Evolutionary conservation across 2,113 vertebrate species (phyloP).

Genomic region (Acrocephalus kingi): DNA sequence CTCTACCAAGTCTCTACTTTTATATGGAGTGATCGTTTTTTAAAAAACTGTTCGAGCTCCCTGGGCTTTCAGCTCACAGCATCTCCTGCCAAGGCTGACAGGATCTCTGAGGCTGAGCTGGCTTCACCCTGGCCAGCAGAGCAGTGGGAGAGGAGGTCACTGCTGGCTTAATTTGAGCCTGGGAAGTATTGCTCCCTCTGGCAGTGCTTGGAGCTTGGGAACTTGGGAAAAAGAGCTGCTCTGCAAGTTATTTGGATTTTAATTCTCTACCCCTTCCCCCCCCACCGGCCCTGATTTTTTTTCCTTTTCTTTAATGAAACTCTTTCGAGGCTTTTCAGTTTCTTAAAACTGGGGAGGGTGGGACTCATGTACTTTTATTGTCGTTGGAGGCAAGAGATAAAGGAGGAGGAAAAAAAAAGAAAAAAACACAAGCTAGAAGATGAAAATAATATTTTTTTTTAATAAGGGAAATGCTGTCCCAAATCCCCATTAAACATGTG

Average conservation of each 20-base stretch:
- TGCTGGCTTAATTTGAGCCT: neutral
- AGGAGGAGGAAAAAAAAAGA: neutral
- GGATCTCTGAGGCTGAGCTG: neutral
- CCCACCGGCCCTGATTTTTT: accelerated
- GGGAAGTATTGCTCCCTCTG: neutral
- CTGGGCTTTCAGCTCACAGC: neutral
- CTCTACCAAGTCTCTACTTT: neutral
- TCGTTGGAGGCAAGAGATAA: neutral
- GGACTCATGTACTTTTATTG: neutral
- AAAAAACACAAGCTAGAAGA: neutral
- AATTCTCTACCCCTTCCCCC: neutral
- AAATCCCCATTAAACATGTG: neutral
- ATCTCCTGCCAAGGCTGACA: neutral
- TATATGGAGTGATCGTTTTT: accelerated
- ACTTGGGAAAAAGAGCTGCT: neutral
- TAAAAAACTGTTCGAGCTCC: neutral
- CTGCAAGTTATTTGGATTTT: neutral
- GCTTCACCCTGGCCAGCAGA: neutral
- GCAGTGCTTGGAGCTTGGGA: neutral
- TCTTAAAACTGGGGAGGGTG: neutral
- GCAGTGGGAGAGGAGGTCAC: neutral
- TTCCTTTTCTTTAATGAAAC: neutral
- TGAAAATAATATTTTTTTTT: neutral
- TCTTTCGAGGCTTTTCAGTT: neutral
- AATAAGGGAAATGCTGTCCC: neutral